Base-by-base conservation (phyloP, 2,113 vertebrate species). In the Saccopteryx leptura region DNA sequence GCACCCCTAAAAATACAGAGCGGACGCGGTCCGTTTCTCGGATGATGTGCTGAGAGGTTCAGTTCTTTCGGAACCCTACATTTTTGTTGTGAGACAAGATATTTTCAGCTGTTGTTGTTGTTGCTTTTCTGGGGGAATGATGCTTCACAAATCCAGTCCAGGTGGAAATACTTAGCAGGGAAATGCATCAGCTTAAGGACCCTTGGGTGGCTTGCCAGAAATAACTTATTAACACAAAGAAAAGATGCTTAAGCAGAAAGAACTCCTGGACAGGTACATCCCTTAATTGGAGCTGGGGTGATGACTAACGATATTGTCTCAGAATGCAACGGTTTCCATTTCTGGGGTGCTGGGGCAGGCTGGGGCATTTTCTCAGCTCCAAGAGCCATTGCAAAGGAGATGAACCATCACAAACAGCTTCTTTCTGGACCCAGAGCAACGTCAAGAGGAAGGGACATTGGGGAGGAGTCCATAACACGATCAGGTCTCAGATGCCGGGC, bases 171-270 rank as follows among this genome's bases (percentile, higher is more conserved):
- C 2, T 98, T 33, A 15, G 58, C 76, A 54, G 88, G 56, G 90
- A 71, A 96, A 90, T n/a, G 6, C 9, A 96, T 39, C 74, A 92
- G 21, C 65, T 81, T 83, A 82, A 84, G 17, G 94, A n/a, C 75
- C 0, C 13, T 87, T 0, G 92, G 26, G 9, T 75, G 68, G 93
- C 81, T 23, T 93, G 39, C n/a, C 94, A 58, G 90, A 87, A 86
- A 86, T 95, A 71, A 24, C 93, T 89, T 95, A 93, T 58, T 46
- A 91, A 65, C 61, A 39, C 80, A 95, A 96, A 87, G 90, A 65
- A 89, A 96, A 84, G 9, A 39, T 83, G 50, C 69, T 50, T 93
- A 63, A 90, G 58, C 18, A 54, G 71, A 94, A 83, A 88, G 79
- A 81, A 17, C 81, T 39, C 13, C 14, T 90, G 0, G 90, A 56